Conservation (phyloP, 1,140 invertebrate genomes). For the Eriosoma lanigerum region DNA sequence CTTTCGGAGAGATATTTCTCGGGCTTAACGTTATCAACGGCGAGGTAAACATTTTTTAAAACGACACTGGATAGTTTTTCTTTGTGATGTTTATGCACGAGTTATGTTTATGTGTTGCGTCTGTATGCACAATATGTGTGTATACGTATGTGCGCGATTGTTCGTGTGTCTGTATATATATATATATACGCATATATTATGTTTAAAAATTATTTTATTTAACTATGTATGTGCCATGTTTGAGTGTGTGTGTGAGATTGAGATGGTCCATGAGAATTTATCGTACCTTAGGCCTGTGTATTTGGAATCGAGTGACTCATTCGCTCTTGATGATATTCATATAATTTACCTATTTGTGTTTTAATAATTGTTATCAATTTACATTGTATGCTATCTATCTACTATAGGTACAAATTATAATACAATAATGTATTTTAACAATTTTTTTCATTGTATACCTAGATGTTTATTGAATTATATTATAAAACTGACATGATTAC, state of each 20-base stretch:
- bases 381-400: too few species aligned
- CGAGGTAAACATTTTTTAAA: conserved; percentile 82
- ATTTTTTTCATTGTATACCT: too few species aligned
- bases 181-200: background rate
- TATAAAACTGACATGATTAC: too few species aligned
- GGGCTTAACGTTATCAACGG: conserved; percentile 95
- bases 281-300: background rate
- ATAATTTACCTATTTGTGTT: too few species aligned
- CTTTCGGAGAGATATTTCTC: conserved; percentile 98
- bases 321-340: too few species aligned
- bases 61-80: background rate
- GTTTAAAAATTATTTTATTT: background rate
- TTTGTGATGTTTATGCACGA: background rate
- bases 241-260: background rate
- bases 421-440: too few species aligned
- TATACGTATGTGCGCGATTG: background rate
- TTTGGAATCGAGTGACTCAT: background rate
- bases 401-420: too few species aligned
- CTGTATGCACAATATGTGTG: background rate
- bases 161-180: background rate
- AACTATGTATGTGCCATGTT: background rate
- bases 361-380: too few species aligned
- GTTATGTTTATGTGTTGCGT: background rate
- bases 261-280: background rate
- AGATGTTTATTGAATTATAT: too few species aligned